phyloP scores from a whole-genome alignment of 2,113 vertebrate species.

The Trachemys scripta region DNA sequence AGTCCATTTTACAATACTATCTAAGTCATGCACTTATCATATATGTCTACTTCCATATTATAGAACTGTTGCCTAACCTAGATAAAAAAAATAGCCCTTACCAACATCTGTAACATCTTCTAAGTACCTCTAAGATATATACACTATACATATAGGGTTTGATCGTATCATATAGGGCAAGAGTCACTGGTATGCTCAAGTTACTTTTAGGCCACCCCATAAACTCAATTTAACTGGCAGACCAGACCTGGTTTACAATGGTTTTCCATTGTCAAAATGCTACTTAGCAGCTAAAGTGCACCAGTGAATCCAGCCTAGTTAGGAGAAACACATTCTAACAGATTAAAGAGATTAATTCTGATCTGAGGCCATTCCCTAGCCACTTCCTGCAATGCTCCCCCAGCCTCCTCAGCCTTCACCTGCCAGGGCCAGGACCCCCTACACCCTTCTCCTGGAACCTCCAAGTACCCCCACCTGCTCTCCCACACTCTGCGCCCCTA shows the following conservation, averaged over 20 bases:
- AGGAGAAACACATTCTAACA: not conserved
- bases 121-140: not conserved
- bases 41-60: not conserved
- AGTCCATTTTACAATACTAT: not conserved
- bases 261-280: not conserved
- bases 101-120: not conserved
- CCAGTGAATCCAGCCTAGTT: not conserved
- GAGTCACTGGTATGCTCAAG: too few species aligned
- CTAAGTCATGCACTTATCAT: not conserved
- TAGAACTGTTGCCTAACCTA: not conserved
- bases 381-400: not conserved
- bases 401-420: not conserved
- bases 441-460: not conserved
- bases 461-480: not conserved
- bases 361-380: not conserved
- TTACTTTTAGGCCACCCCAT: too few species aligned
- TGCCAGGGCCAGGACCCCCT: not conserved
- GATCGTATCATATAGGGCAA: too few species aligned
- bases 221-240: not conserved
- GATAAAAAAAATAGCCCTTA: not conserved
- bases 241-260: not conserved
- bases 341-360: not conserved
- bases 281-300: not conserved
- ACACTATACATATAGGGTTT: too few species aligned
- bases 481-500: not conserved